Percentiles rank a stretch among this genome's conserved stretches.
These are phyloP conservation scores for Halesus radiatus DNA, from an alignment of 1,140 invertebrate genomes.

Conservation along the genomic window DNA sequence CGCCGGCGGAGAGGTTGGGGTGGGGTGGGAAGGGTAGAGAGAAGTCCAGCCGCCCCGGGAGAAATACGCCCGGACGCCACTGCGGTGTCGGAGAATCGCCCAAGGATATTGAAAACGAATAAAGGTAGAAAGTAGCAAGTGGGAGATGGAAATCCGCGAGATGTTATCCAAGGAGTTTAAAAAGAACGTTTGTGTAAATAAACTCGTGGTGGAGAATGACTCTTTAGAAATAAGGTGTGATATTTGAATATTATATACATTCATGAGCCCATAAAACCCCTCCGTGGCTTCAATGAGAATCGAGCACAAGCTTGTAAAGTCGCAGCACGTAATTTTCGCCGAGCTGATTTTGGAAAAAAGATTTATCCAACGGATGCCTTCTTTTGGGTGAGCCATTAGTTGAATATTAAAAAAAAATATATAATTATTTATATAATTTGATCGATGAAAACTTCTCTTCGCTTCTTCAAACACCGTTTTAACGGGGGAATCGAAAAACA, in stretches of 20 bases:
- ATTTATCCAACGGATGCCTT: too few species aligned
- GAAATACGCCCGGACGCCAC: conserved; percentile 9
- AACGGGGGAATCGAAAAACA: too few species aligned
- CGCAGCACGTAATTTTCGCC: background rate
- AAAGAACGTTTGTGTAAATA: conserved; percentile 3
- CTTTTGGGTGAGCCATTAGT: too few species aligned
- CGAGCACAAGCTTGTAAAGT: background rate
- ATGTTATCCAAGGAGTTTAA: conserved; percentile 24
- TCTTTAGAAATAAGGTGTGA: conserved; percentile 17
- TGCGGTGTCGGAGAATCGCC: conserved; percentile 15
- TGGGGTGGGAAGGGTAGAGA: background rate
- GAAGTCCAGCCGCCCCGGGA: conserved; percentile 1
- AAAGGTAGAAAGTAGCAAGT: conserved; percentile 33
- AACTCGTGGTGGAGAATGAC: conserved; percentile 5
- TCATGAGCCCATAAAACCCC: conserved; percentile 3
- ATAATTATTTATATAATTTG: too few species aligned
- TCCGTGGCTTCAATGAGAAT: conserved; percentile 7
- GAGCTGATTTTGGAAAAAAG: conserved; percentile 7
- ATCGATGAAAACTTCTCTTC: too few species aligned
- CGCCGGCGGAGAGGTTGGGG: background rate
- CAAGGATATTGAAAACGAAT: conserved; percentile 41
- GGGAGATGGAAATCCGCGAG: conserved; percentile 24
- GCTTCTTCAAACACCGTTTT: too few species aligned
- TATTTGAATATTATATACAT: conserved; percentile 31
- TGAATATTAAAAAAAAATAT: too few species aligned